A percentile compares a stretch with the other conserved stretches of the same genome.
Conservation (phyloP, 2,113 vertebrate species). For the Xiphias gladius region DNA sequence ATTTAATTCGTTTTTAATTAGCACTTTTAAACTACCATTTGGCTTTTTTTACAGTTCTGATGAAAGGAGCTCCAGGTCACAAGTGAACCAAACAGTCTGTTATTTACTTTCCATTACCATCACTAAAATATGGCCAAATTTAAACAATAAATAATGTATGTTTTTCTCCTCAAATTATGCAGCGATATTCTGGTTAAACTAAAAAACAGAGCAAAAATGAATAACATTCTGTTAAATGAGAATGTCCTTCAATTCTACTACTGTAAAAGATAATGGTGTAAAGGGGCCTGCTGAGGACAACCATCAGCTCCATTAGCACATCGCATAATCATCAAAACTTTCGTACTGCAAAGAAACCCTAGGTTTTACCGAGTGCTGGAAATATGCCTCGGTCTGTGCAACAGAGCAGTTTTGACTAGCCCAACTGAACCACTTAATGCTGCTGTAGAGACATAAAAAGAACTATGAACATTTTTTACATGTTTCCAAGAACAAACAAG, state of each 20-base stretch:
- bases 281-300: background rate
- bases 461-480: constrained; percentile 64
- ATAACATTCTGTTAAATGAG: background rate
- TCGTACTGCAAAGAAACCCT: constrained; percentile 1
- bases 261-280: background rate
- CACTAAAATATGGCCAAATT: background rate
- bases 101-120: background rate
- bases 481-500: constrained; percentile 73
- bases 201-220: background rate
- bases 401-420: constrained; percentile 23
- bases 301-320: constrained; percentile 40
- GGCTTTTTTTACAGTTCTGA: background rate
- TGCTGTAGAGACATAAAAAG: constrained; percentile 56
- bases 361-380: constrained; percentile 26
- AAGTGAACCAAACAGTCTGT: background rate
- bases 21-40: background rate
- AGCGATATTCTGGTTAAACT: background rate
- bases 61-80: background rate
- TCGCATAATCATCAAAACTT: constrained; percentile 36
- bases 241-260: constrained; percentile 16
- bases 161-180: background rate
- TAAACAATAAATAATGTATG: background rate
- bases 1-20: too few species aligned
- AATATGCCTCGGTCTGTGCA: background rate
- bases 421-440: constrained; percentile 35